Conservation (phyloP, 2,797 vertebrate species). For the Trachurus trachurus region DNA sequence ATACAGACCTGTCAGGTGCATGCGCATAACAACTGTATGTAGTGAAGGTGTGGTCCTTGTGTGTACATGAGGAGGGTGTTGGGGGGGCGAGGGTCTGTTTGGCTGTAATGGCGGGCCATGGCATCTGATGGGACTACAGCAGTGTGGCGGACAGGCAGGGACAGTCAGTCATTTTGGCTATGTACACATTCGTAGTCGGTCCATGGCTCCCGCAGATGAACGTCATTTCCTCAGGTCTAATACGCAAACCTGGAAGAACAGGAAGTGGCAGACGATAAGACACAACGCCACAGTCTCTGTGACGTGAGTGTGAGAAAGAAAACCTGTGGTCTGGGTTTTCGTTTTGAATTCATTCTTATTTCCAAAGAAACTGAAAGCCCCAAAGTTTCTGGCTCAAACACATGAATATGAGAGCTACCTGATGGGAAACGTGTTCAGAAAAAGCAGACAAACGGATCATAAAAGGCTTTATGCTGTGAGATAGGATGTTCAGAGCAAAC, state of each 20-base stretch:
- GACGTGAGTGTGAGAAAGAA: too few relatives aligned
- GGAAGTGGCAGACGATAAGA: neutral
- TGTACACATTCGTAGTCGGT: slow-evolving; percentile 99
- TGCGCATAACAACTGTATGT: slow-evolving; percentile 55
- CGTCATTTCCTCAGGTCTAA: slow-evolving; percentile 99
- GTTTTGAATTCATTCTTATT: neutral
- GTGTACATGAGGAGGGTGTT: slow-evolving; percentile 70
- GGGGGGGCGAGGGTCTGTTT: slow-evolving; percentile 50
- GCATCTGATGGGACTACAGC: slow-evolving; percentile 94
- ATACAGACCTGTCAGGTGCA: slow-evolving; percentile 72
- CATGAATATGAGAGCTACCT: neutral
- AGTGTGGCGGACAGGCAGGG: slow-evolving; percentile 93
- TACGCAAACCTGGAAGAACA: slow-evolving; percentile 93
- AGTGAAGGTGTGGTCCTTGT: slow-evolving; percentile 75
- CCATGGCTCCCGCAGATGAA: slow-evolving; percentile 94
- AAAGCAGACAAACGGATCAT: neutral
- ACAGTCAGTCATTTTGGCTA: slow-evolving; percentile 99
- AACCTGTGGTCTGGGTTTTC: neutral
- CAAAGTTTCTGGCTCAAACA: neutral
- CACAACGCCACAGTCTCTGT: fast-evolving
- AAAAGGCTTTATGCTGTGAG: neutral
- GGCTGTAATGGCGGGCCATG: slow-evolving; percentile 93
- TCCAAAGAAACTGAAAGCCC: neutral
- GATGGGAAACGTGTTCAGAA: neutral
- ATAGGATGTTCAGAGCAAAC: neutral